Conservation (phyloP, 2,797 vertebrate species). For the Alosa sapidissima region DNA sequence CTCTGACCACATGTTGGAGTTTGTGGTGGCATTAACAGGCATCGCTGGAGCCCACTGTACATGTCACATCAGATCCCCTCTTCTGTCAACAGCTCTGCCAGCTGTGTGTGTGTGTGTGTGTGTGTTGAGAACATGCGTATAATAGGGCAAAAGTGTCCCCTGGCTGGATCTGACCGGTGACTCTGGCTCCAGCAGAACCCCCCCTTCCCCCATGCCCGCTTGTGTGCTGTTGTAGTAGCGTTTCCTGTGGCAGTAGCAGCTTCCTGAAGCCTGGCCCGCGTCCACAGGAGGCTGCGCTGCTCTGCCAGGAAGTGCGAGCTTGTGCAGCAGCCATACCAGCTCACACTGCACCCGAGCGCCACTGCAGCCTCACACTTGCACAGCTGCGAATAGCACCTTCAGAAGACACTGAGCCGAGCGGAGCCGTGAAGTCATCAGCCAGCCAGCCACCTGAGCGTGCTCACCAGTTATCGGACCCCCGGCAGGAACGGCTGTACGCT, state of each 20-base stretch:
- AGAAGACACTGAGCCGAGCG: not conserved
- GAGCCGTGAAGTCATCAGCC: not conserved
- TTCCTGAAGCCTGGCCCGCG: conserved; percentile 62
- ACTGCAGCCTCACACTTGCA: not conserved
- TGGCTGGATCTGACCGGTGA: not conserved
- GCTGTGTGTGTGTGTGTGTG: conserved; percentile 24
- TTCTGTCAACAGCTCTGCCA: not conserved
- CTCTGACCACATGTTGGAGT: not conserved
- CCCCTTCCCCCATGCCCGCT: not conserved
- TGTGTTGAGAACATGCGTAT: not conserved
- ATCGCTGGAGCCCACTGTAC: not conserved
- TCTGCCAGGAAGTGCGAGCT: not conserved
- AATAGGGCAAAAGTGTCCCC: not conserved
- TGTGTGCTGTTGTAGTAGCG: not conserved
- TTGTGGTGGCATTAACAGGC: not conserved
- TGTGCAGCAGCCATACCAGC: no score
- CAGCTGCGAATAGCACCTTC: not conserved
- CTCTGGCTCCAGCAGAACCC: not conserved
- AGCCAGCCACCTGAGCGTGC: not conserved
- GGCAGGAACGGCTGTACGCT: not conserved
- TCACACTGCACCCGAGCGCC: not conserved
- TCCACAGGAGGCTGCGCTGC: conserved; percentile 35
- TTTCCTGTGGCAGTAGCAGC: not conserved
- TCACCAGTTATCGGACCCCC: not conserved
- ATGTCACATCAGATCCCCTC: not conserved